A percentile compares a stretch with the other conserved stretches of the same genome.
Conservation (phyloP, 2,113 vertebrate genomes). For the Rousettus leschenaultii region DNA sequence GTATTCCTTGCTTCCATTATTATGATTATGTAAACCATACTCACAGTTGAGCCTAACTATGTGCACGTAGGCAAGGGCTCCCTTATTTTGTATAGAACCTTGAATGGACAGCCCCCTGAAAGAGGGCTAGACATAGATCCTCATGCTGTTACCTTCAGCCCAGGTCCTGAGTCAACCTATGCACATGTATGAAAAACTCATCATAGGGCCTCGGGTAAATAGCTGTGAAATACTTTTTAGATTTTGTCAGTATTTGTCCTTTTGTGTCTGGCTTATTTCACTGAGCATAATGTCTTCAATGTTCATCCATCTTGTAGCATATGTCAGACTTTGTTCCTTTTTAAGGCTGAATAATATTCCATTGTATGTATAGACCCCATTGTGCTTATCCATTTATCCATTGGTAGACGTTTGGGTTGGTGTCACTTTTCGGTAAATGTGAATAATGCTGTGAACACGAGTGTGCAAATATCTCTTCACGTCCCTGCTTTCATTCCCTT, state of each 20-base stretch:
- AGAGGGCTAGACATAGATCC: not conserved
- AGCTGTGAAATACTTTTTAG: not conserved
- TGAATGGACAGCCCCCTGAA: not conserved
- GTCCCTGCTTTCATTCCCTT: not conserved
- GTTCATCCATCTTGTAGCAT: not conserved
- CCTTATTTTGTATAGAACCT: not conserved
- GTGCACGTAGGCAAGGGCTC: not conserved
- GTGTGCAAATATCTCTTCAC: not conserved
- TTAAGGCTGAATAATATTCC: not conserved
- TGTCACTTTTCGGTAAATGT: not conserved
- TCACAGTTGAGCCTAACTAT: not conserved
- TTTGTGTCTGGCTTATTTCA: not conserved
- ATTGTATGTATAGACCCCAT: not conserved
- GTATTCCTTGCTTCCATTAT: not conserved
- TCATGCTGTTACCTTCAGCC: not conserved
- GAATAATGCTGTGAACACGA: not conserved
- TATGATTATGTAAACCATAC: too few species aligned
- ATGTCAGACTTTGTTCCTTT: not conserved
- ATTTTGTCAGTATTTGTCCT: not conserved
- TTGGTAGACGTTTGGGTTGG: accelerated
- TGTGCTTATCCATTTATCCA: not conserved
- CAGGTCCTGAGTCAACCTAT: not conserved
- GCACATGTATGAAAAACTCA: not conserved
- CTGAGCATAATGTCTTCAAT: not conserved
- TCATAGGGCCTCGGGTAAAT: not conserved